Evolutionary conservation across 2,888 invertebrate species (phyloP), one percentile per base, ranked within the genome.

Genomic region (Lysandra bellargus): DNA sequence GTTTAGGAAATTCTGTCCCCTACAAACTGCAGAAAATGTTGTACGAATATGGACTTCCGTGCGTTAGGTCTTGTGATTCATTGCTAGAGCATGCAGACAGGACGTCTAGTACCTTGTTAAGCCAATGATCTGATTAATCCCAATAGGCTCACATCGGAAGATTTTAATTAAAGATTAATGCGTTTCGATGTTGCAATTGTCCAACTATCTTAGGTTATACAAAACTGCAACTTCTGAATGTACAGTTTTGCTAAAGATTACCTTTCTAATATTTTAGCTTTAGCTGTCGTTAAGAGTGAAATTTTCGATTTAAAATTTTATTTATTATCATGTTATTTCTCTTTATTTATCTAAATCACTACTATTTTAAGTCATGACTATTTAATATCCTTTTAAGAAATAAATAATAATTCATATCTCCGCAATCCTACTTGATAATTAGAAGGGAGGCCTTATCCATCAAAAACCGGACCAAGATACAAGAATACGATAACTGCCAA

Each of bases 51-150:
- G 53, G 75, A 76, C 33, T 30, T 76, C 53, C 57, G 76, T 76
- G 33, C 57, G 17, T 57, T 76, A 76, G 49, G n/a, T 44, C 44
- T 44, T 17, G 17, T 76, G 76, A 76, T 57, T 76, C 57, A 76
- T 14, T 9, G 40, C 44, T 44, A 12, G 49, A 14, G 30, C 75
- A 75, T 30, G 57, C 76, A 75, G 75, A 44, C 75, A 53, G 76
- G 76, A 76, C 33, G 53, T 76, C 76, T 76, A 53, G 74, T 74
- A 7, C 40, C 74, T 44, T n/a, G 49, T 57, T 76, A 57, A 49
- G 33, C 76, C 76, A 44, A 40, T 44, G 74, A 74, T 74, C 14
- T 76, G 30, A 76, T 75, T 76, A 76, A 76, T 76, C 53, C 33
- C 30, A 76, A 49, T 76, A 57, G 14, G 76, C 49, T 76, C 17